Conservation (phyloP, 2,797 vertebrate genomes). For the Girardinus metallicus region DNA sequence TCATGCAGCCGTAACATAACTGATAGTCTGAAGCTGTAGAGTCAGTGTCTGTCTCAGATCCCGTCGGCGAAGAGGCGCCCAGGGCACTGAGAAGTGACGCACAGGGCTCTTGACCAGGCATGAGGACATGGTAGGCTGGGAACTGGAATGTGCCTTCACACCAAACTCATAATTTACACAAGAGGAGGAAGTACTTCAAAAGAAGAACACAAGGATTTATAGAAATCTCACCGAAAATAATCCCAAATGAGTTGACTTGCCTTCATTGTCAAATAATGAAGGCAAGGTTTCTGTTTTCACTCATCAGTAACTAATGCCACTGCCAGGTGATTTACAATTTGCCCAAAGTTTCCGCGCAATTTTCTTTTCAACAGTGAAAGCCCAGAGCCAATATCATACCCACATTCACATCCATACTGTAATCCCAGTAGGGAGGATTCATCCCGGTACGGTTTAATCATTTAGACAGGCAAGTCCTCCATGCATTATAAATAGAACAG, state of each 20-base stretch:
- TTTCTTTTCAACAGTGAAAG: conserved; percentile 14
- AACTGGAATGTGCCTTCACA: background rate
- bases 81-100: background rate
- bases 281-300: background rate
- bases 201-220: background rate
- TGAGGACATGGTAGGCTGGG: background rate
- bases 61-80: background rate
- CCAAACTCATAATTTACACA: background rate
- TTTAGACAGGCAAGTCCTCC: conserved; percentile 70
- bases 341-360: background rate
- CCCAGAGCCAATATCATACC: conserved; percentile 52
- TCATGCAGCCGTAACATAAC: background rate
- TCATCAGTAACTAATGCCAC: background rate
- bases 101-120: background rate
- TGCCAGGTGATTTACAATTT: background rate
- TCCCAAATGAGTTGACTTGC: background rate
- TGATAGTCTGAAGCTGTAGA: background rate
- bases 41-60: background rate
- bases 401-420: conserved; percentile 59
- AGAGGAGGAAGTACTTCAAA: background rate
- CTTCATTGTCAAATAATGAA: background rate
- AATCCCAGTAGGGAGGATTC: conserved; percentile 68
- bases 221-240: background rate
- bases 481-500: conserved; percentile 75
- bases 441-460: conserved; percentile 74